A percentile compares a stretch with the other conserved stretches of the same genome.
Evolutionary conservation across 1,140 invertebrate species (phyloP).

Genomic region (Anadara kagoshimensis): DNA sequence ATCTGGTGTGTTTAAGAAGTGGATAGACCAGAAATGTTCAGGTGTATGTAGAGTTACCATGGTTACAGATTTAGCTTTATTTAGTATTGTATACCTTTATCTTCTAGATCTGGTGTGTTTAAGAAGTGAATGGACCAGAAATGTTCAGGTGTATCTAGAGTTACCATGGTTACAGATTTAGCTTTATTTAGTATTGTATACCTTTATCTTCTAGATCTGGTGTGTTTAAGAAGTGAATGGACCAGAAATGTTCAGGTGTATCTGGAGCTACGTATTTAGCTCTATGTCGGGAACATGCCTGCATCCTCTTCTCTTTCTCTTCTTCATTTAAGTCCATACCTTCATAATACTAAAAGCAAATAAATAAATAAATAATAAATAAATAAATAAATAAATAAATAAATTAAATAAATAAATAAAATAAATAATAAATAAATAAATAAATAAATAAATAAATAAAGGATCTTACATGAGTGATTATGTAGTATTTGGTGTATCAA

Average conservation of each 20-base stretch:
- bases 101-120: conserved; percentile 67
- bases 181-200: conserved; percentile 33
- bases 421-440: too few species aligned
- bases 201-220: conserved; percentile 68
- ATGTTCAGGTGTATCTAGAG: conserved; percentile 70
- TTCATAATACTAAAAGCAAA: conserved; percentile 61
- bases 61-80: too few species aligned
- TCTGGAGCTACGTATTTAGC: conserved; percentile 58
- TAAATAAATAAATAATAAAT: too few species aligned
- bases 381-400: too few species aligned
- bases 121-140: conserved; percentile 73
- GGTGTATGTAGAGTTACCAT: conserved; percentile 70
- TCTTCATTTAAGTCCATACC: conserved; percentile 55
- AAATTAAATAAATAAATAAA: too few species aligned
- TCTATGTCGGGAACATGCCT: conserved; percentile 68
- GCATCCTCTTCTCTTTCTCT: conserved; percentile 60
- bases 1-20: conserved; percentile 70
- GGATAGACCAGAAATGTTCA: conserved; percentile 72
- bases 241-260: conserved; percentile 74
- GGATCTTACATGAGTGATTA: too few species aligned
- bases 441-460: too few species aligned
- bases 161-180: too few species aligned
- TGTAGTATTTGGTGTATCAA: too few species aligned
- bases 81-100: too few species aligned
- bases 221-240: conserved; percentile 70